These are phyloP conservation scores for Phrynocephalus vlangalii DNA, from an alignment of 2,797 vertebrate species.

Conservation along the genomic window DNA sequence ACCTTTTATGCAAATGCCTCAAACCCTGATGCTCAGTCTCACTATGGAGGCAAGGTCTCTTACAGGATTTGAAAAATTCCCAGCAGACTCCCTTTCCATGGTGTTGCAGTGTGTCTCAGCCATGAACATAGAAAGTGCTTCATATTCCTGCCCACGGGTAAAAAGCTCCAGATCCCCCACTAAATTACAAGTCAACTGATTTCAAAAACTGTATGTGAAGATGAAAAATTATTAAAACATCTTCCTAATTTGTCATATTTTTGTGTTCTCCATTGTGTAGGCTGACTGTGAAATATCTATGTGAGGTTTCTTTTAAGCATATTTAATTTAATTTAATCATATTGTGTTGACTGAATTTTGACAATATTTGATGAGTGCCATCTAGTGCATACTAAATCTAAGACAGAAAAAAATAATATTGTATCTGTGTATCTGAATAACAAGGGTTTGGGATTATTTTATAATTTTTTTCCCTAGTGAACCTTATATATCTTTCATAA, in stretches of 20 bases:
- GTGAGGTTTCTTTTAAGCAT: too few species aligned
- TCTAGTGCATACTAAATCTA: slow-evolving; percentile 64
- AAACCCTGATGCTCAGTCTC: too few species aligned
- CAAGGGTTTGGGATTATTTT: background rate
- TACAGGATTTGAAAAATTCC: too few species aligned
- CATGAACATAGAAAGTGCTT: too few species aligned
- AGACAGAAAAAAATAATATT: slow-evolving; percentile 1
- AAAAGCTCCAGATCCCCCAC: background rate
- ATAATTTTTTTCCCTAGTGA: slow-evolving; percentile 44
- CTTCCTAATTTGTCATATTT: background rate
- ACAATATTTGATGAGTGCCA: slow-evolving; percentile 67
- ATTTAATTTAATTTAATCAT: slow-evolving; percentile 19
- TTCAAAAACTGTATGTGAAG: background rate
- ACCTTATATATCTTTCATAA: slow-evolving; percentile 48
- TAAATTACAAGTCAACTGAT: background rate
- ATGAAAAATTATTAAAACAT: background rate
- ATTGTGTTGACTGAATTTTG: slow-evolving; percentile 26
- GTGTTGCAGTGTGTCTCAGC: too few species aligned
- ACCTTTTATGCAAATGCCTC: too few species aligned
- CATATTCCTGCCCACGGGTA: background rate
- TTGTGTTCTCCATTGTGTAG: slow-evolving; percentile 9
- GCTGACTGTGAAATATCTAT: background rate
- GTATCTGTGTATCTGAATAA: background rate
- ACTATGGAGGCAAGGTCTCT: too few species aligned
- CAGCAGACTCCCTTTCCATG: too few species aligned